phyloP scores from a whole-genome alignment of 92 coral and sea anemone genomes.

The Palythoa caribaeorum region DNA sequence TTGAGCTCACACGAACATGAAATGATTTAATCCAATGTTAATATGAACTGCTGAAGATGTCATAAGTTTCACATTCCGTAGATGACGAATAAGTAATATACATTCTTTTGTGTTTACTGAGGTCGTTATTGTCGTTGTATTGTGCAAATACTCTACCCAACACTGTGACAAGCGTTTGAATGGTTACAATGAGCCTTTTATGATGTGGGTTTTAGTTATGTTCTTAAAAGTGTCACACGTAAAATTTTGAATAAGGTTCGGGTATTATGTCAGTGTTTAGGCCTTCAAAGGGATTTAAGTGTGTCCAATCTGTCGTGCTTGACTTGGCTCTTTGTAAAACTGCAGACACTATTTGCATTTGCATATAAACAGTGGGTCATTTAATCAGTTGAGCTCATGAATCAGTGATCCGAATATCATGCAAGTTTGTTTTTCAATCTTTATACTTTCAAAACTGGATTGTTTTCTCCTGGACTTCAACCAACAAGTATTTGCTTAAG shows the following conservation, averaged over 20 bases:
- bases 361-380: conserved; percentile 14
- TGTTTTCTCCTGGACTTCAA: background rate
- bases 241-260: background rate
- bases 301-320: conserved; percentile 21
- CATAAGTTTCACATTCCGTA: conserved; percentile 19
- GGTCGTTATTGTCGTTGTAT: conserved; percentile 6
- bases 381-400: background rate
- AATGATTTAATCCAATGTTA: conserved; percentile 4
- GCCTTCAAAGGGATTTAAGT: conserved; percentile 35
- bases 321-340: conserved; percentile 14
- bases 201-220: background rate
- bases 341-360: conserved; percentile 1
- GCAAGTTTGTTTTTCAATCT: background rate
- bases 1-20: background rate
- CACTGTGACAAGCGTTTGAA: conserved; percentile 6
- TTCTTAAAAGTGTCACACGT: conserved; percentile 22
- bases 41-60: conserved; percentile 12
- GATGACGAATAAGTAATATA: conserved; percentile 23
- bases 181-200: background rate
- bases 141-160: background rate
- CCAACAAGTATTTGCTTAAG: background rate
- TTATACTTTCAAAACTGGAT: background rate
- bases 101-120: conserved; percentile 5
- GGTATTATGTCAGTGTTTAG: conserved; percentile 30
- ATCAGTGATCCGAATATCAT: background rate